Conservation (phyloP, 1,140 invertebrate species). For the Ooceraea biroi region DNA sequence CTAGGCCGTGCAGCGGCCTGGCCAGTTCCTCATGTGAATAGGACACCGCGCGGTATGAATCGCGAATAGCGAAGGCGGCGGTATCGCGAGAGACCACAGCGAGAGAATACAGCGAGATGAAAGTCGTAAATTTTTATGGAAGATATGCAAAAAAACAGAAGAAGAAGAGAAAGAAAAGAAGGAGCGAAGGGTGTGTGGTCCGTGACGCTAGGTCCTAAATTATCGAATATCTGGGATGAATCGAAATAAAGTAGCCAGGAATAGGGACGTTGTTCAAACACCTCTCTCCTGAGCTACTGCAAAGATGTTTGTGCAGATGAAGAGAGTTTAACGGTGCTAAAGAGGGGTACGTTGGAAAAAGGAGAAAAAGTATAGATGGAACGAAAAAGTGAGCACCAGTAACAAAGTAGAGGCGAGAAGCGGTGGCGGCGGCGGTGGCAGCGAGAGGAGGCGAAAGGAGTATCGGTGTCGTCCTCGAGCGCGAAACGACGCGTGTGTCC, state of each 20-base stretch:
- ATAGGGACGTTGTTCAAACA: conserved; percentile 11
- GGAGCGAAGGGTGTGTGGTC: background rate
- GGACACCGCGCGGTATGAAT: conserved; percentile 14
- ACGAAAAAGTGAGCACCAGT: background rate
- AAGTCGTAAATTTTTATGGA: background rate
- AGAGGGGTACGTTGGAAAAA: background rate
- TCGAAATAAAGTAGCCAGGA: conserved; percentile 11
- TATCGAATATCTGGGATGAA: conserved; percentile 9
- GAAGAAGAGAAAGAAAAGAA: background rate
- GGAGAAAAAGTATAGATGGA: background rate
- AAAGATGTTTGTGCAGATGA: background rate
- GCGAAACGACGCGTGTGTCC: conserved; percentile 75
- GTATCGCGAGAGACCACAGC: background rate
- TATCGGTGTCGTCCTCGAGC: conserved; percentile 66
- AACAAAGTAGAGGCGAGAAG: background rate
- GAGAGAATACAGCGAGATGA: background rate
- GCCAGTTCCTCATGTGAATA: conserved; percentile 46
- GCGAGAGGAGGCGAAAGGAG: conserved; percentile 15
- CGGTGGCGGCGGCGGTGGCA: background rate
- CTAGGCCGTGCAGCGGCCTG: conserved; percentile 64
- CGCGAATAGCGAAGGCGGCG: background rate
- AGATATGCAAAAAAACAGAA: background rate
- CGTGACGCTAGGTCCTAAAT: conserved; percentile 2
- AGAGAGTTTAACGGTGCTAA: background rate
- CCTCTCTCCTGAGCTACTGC: background rate